A percentile compares a stretch with the other conserved stretches of the same genome.
Conservation (phyloP, 2,113 vertebrate genomes). For the Polypterus bichir region DNA sequence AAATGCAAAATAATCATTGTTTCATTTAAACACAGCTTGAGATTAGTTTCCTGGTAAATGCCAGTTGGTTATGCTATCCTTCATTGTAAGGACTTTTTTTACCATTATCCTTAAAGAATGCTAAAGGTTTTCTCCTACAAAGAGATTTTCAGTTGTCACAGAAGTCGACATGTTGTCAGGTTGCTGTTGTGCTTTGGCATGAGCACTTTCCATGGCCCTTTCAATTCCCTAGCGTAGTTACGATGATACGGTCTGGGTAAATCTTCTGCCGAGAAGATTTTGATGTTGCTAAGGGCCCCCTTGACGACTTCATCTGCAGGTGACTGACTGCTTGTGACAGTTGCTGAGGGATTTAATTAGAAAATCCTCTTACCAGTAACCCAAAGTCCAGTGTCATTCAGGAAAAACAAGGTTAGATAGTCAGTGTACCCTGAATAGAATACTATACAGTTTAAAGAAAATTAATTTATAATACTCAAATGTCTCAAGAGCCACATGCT, state of each 20-base stretch:
- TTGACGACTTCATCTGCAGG: constrained; percentile 49
- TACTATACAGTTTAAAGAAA: too few species aligned
- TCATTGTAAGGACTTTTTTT: neutral
- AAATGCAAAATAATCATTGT: neutral
- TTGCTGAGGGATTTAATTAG: constrained; percentile 45
- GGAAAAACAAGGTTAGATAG: constrained; percentile 11
- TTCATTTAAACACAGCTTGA: neutral
- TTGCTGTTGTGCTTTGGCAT: neutral
- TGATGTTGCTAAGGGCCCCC: constrained; percentile 15
- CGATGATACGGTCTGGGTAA: constrained; percentile 5
- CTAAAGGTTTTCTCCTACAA: too few species aligned
- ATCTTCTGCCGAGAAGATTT: neutral
- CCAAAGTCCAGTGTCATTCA: constrained; percentile 10
- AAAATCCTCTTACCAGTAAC: constrained; percentile 50
- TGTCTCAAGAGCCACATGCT: too few species aligned
- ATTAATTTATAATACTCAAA: too few species aligned
- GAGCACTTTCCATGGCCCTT: neutral
- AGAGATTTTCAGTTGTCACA: neutral
- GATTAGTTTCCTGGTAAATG: neutral
- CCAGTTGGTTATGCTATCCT: neutral
- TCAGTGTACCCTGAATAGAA: too few species aligned
- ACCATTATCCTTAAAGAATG: too few species aligned
- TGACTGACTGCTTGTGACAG: constrained; percentile 62
- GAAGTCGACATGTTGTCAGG: neutral
- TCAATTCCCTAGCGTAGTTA: constrained; percentile 16